A percentile compares a stretch with the other conserved stretches of the same genome.
phyloP scores from a whole-genome alignment of 2,888 invertebrate genomes.

The Acleris cristana region DNA sequence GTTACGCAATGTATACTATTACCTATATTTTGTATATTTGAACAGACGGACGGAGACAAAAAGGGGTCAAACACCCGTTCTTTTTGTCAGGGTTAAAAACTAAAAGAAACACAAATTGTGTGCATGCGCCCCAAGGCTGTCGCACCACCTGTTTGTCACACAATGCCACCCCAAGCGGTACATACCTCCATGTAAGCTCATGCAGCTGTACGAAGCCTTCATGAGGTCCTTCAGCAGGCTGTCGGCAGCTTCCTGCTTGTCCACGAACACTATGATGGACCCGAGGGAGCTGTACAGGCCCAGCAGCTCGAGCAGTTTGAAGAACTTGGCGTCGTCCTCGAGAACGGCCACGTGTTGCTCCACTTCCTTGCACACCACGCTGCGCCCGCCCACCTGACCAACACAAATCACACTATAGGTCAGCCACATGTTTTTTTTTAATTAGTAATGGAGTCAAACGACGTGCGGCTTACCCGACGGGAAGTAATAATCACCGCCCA shows the following conservation, averaged over 20 bases:
- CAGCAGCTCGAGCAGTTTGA: conserved; percentile 98
- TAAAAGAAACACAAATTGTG: no score
- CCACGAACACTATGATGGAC: conserved; percentile 98
- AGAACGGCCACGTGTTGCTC: conserved; percentile 96
- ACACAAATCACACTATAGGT: neutral
- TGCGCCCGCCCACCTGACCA: conserved; percentile 93
- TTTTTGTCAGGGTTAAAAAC: no score
- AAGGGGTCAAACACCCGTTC: no score
- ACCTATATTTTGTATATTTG: no score
- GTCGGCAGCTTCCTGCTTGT: conserved; percentile 99
- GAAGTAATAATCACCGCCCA: no score
- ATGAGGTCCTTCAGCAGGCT: conserved; percentile 96
- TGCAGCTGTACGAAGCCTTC: conserved; percentile 97
- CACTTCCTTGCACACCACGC: conserved; percentile 98
- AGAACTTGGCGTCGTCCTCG: conserved; percentile 98
- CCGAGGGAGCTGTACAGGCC: conserved; percentile 96
- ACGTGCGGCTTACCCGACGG: no score
- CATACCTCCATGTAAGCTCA: conserved; percentile 97
- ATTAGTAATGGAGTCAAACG: no score
- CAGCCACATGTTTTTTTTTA: no score
- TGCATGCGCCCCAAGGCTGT: no score
- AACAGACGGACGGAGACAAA: no score
- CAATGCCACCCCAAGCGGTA: conserved; percentile 10
- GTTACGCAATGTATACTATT: no score
- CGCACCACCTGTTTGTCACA: no score